Evolutionary conservation across 2,797 vertebrate genomes (phyloP).

Genomic region (Ceryle rudis): DNA sequence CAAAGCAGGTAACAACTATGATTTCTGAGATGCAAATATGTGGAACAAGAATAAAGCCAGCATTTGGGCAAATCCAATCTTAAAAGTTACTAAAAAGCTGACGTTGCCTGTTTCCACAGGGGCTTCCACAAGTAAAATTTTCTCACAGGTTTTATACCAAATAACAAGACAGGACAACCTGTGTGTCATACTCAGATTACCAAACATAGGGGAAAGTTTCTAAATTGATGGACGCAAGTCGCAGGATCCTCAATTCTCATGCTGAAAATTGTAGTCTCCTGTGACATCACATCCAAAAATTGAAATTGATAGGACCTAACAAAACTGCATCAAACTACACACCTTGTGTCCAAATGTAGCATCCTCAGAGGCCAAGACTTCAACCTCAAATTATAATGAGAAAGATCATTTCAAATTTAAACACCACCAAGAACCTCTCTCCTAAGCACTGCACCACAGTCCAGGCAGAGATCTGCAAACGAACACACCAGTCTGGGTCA

Average conservation of each 20-base stretch:
- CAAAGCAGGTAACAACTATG: neutral
- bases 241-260: neutral
- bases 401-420: conserved; percentile 73
- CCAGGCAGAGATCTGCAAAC: neutral
- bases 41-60: neutral
- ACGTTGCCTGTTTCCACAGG: neutral
- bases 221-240: neutral
- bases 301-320: conserved; percentile 1
- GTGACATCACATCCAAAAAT: neutral
- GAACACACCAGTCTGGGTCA: neutral
- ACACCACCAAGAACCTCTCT: conserved; percentile 3
- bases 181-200: neutral
- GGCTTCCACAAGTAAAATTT: neutral
- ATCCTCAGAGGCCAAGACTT: conserved; percentile 77
- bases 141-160: neutral
- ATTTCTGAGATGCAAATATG: neutral
- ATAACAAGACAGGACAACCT: neutral
- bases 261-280: neutral
- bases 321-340: conserved; percentile 72
- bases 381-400: conserved; percentile 78
- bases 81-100: neutral
- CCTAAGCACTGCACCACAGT: neutral
- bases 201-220: neutral
- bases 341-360: conserved; percentile 79
- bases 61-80: neutral